Evolutionary conservation across 1,140 invertebrate species (phyloP), one percentile per base, ranked within the genome.

Genomic region (Drosophila busckii): DNA sequence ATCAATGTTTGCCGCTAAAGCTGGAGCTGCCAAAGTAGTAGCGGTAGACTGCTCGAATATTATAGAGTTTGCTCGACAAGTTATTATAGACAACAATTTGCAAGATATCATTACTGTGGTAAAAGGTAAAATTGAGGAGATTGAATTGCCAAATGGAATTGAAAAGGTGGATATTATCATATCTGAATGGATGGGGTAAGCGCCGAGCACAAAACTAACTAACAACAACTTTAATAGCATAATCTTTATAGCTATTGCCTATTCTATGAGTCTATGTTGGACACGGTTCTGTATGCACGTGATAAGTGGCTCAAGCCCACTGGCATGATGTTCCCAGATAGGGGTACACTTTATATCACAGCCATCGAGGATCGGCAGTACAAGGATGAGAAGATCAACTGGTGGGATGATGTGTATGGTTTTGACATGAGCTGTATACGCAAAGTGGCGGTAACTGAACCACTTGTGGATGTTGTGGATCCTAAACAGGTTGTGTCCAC

Each of bases 361-460:
- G 98, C 95, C 9, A 99, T 99, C 65, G 98, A 99, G 88, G 98
- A 99, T 88, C 91, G 98, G 17, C 98, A 99, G 89, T 99, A 99
- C 88, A 99, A 99, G 88, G 98, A 99, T 87, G 98, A 99, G 78
- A 99, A 99, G 88, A 99, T 99, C 56, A 99, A 99, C 88, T 99
- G 98, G 98, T 99, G 98, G 98, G 97, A 99, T 73, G 96, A 98
- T 90, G 98, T 99, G 0, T 99, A 99, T 86, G 98, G 98, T 25
- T 99, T 99, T 87, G 95, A 99, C 87, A 99, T 99, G 98, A 97
- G 95, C 80, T 97, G 95, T 59, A 99, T 99, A 83, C 91, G 97
- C 25, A 95, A 98, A 87, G 96, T 99, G 20, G 98, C 98, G 3
- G 98, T 99, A 50, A 96, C 94, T 34, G 98, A 99, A 88, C 98